phyloP scores from a whole-genome alignment of 2,113 vertebrate genomes.

The Phyllostomus discolor region DNA sequence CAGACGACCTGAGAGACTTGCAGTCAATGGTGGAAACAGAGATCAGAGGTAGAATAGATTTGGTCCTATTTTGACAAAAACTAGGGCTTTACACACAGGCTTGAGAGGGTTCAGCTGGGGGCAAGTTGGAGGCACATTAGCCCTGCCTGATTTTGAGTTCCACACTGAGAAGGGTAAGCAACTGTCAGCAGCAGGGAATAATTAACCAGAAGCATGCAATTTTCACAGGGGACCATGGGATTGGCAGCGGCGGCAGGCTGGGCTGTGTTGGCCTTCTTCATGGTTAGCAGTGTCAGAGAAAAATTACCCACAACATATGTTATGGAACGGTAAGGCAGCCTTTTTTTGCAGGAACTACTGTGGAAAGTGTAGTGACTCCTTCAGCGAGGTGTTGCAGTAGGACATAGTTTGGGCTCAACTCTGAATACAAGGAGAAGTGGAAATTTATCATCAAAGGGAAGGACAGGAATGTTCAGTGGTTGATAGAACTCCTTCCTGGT shows the following conservation, averaged over 20 bases:
- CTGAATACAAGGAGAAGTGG: background rate
- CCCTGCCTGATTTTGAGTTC: background rate
- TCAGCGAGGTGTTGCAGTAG: background rate
- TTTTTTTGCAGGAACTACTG: background rate
- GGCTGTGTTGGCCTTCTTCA: background rate
- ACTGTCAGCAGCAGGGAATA: background rate
- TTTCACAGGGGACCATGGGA: background rate
- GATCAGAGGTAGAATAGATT: background rate
- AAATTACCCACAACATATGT: background rate
- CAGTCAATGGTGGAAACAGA: background rate
- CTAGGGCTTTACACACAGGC: background rate
- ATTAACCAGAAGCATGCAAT: background rate
- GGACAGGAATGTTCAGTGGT: background rate
- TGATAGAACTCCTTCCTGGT: background rate
- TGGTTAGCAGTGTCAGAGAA: background rate
- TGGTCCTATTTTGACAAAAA: background rate
- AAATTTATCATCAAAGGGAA: background rate
- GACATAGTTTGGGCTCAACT: background rate
- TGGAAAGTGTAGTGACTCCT: background rate
- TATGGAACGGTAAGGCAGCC: background rate
- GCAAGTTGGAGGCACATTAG: background rate
- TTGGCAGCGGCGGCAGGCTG: background rate
- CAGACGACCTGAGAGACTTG: background rate
- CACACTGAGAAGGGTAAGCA: background rate
- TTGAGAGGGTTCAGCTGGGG: background rate